phyloP scores from a whole-genome alignment of 2,888 invertebrate genomes.

The Heteropelma amictum region DNA sequence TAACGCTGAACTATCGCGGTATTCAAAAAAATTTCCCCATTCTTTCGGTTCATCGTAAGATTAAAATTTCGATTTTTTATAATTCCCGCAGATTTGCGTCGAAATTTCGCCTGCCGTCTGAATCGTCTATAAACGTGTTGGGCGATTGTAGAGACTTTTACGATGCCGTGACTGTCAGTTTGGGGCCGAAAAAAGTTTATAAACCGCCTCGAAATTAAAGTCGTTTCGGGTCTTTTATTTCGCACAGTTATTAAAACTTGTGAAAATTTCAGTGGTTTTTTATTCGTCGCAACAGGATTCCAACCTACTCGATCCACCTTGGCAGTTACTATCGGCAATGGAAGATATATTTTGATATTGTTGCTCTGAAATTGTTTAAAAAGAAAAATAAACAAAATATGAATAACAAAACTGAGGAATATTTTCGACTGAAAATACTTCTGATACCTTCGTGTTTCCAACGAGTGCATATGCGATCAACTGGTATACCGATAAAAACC shows the following conservation, averaged over 20 bases:
- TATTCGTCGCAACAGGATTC: constrained; percentile 60
- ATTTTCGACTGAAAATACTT: too few relatives aligned
- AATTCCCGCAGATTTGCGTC: too few relatives aligned
- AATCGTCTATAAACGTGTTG: constrained; percentile 45
- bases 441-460: background rate
- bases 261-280: background rate
- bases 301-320: constrained; percentile 75
- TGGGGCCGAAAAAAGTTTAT: constrained; percentile 6
- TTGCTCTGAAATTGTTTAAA: constrained; percentile 11
- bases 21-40: background rate
- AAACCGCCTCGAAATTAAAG: constrained; percentile 2
- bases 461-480: background rate
- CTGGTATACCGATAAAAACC: background rate
- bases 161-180: constrained; percentile 6
- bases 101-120: too few relatives aligned
- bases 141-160: constrained; percentile 53
- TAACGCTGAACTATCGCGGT: constrained; percentile 23
- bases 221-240: constrained; percentile 69
- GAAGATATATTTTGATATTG: background rate
- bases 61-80: background rate
- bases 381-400: background rate
- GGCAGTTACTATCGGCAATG: constrained; percentile 56
- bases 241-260: constrained; percentile 4
- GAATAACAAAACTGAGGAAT: background rate
- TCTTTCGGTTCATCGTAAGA: background rate